Evolutionary conservation across 2,888 invertebrate genomes (phyloP).

Genomic region (Villa cingulata): DNA sequence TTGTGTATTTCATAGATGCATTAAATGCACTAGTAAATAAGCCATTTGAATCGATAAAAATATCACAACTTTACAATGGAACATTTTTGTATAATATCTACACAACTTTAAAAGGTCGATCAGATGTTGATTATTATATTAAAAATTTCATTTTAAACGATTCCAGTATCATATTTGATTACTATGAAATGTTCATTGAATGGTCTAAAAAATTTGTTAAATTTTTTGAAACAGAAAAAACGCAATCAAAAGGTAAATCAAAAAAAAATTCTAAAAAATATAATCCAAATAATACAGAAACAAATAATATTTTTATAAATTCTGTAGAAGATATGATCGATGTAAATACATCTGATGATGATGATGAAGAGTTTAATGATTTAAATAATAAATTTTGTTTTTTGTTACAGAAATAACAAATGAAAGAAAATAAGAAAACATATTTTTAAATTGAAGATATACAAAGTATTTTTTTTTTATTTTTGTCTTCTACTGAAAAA

Average conservation of each 20-base stretch:
- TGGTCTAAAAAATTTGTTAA: slow-evolving; percentile 29
- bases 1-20: slow-evolving; percentile 28
- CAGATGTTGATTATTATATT: slow-evolving; percentile 42
- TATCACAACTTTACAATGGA: slow-evolving; percentile 57
- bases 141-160: slow-evolving; percentile 36
- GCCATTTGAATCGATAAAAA: slow-evolving; percentile 43
- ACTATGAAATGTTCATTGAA: slow-evolving; percentile 25
- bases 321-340: slow-evolving; percentile 14
- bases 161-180: slow-evolving; percentile 30
- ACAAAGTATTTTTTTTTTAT: too few species aligned
- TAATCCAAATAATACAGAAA: slow-evolving; percentile 25
- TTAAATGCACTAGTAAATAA: slow-evolving; percentile 50
- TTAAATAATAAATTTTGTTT: slow-evolving; percentile 32
- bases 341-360: slow-evolving; percentile 6
- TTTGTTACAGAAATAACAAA: too few species aligned
- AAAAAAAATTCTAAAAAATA: slow-evolving; percentile 22
- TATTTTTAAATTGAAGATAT: too few species aligned
- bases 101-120: slow-evolving; percentile 44
- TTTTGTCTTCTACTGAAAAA: too few species aligned
- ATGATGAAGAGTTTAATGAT: slow-evolving; percentile 21
- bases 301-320: slow-evolving; percentile 18
- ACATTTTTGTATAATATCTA: slow-evolving; percentile 63
- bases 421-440: too few species aligned
- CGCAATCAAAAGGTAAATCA: slow-evolving; percentile 11
- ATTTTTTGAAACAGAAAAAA: slow-evolving; percentile 19